phyloP scores from a whole-genome alignment of 2,113 vertebrate genomes.

The Toxostoma redivivum region DNA sequence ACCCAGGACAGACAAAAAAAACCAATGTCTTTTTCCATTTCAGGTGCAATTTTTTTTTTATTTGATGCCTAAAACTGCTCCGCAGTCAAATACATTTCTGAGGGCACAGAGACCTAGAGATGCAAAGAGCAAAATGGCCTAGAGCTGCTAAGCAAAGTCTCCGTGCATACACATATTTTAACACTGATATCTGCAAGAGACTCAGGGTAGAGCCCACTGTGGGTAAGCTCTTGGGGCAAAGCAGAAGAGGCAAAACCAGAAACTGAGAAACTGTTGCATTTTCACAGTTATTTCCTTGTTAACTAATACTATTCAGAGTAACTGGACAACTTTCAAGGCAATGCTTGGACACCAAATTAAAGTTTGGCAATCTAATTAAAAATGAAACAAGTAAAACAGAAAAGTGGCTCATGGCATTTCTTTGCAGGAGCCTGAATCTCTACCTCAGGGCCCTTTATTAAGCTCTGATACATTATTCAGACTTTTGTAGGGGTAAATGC shows the following conservation, averaged over 20 bases:
- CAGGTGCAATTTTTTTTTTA: background rate
- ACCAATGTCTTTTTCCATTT: background rate
- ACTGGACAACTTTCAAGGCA: background rate
- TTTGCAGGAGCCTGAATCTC: background rate
- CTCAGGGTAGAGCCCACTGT: accelerated
- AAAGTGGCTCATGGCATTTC: background rate
- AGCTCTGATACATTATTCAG: background rate
- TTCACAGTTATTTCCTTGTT: background rate
- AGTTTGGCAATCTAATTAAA: background rate
- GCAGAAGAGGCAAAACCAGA: background rate
- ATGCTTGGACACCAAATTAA: background rate
- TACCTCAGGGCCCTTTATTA: background rate
- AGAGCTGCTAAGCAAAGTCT: background rate
- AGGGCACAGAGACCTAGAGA: background rate
- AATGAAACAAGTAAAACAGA: background rate
- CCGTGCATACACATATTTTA: background rate
- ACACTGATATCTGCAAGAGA: background rate
- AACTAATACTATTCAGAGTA: background rate
- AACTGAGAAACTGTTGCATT: background rate
- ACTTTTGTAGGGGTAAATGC: background rate
- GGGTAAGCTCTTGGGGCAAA: background rate
- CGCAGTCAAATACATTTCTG: background rate
- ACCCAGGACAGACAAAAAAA: background rate
- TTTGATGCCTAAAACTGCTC: background rate
- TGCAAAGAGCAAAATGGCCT: background rate